These are phyloP conservation scores for Anolis apletophallus DNA, from an alignment of 2,797 vertebrate species.

Conservation along the genomic window DNA sequence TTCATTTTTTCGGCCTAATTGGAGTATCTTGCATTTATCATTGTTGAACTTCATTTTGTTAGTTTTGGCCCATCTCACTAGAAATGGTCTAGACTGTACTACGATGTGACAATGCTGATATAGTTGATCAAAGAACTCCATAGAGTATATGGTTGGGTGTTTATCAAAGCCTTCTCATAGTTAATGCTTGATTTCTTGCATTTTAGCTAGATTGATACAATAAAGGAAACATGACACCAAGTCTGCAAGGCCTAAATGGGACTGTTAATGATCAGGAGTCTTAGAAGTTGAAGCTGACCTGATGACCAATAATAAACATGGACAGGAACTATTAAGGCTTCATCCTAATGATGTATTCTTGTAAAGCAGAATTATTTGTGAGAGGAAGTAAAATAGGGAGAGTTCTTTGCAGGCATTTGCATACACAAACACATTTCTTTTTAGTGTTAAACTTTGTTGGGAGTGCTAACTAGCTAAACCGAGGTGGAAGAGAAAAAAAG, in stretches of 20 bases:
- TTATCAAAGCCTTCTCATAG: neutral
- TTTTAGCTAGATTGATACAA: neutral
- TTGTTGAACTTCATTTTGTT: too few species aligned
- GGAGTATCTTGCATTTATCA: too few species aligned
- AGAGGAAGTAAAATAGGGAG: too few species aligned
- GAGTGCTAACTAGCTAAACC: neutral
- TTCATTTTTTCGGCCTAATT: too few species aligned
- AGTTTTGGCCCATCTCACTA: too few species aligned
- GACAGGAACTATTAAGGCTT: too few species aligned
- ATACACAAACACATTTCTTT: neutral
- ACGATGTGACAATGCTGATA: neutral
- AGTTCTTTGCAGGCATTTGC: too few species aligned
- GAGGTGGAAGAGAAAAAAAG: neutral
- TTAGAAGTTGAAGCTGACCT: too few species aligned
- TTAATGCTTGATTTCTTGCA: neutral
- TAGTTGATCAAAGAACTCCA: neutral
- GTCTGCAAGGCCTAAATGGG: neutral
- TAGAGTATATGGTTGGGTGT: neutral
- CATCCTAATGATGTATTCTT: too few species aligned
- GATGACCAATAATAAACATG: too few species aligned
- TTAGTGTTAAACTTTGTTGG: neutral
- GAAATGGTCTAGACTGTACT: too few species aligned
- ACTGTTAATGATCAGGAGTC: neutral
- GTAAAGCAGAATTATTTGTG: too few species aligned
- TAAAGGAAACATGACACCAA: neutral